Conservation (phyloP, 2,113 vertebrate species). For the Nothoprocta perdicaria region DNA sequence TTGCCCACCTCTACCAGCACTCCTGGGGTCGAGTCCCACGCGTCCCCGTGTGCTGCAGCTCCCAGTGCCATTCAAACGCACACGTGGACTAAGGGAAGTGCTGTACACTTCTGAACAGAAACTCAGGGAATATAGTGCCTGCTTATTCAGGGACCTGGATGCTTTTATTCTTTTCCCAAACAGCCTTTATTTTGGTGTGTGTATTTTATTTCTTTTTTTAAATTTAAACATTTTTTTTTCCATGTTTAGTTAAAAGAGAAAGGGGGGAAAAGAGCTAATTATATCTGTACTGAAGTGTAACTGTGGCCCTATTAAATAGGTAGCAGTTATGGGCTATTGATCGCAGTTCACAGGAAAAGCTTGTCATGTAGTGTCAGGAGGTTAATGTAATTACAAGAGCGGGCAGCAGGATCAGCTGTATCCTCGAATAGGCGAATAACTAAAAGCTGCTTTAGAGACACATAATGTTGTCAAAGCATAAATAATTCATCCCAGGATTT, state of each 20-base stretch:
- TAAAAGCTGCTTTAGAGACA: slow-evolving; percentile 86
- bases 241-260: slow-evolving; percentile 55
- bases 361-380: slow-evolving; percentile 86
- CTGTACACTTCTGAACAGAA: slow-evolving; percentile 30
- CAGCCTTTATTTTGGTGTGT: slow-evolving; percentile 52
- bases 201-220: neutral
- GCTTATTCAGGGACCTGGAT: slow-evolving; percentile 15
- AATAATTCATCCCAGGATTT: slow-evolving; percentile 86
- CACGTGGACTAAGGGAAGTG: slow-evolving; percentile 35
- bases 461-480: slow-evolving; percentile 89
- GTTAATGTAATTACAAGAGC: slow-evolving; percentile 90
- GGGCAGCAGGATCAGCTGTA: slow-evolving; percentile 85
- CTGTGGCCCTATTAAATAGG: slow-evolving; percentile 79
- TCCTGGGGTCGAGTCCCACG: slow-evolving; percentile 7
- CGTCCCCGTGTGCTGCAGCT: neutral
- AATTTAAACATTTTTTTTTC: slow-evolving; percentile 50
- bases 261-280: slow-evolving; percentile 78
- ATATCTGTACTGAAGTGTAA: slow-evolving; percentile 81
- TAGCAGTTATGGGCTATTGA: slow-evolving; percentile 86
- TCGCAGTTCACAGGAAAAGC: slow-evolving; percentile 82
- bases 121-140: slow-evolving; percentile 23
- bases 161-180: slow-evolving; percentile 42
- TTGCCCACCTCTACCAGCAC: neutral
- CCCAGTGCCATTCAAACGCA: slow-evolving; percentile 51
- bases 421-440: slow-evolving; percentile 82